Evolutionary conservation across 1,140 invertebrate genomes (phyloP).

Genomic region (Diploscapter pachys): DNA sequence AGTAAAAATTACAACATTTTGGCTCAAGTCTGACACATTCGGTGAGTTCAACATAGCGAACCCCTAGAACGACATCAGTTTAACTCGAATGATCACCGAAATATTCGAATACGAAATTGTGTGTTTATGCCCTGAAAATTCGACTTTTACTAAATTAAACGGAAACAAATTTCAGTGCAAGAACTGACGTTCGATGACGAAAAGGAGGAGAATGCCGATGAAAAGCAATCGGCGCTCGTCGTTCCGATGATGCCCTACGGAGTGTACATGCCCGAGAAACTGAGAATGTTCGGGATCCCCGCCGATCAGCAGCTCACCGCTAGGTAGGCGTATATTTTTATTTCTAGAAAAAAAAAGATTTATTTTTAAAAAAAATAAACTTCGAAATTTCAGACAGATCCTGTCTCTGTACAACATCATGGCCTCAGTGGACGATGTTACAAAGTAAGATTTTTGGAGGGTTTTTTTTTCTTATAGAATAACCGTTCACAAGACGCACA

Average conservation of each 20-base stretch:
- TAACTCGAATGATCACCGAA: too few species aligned
- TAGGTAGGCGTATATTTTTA: neutral
- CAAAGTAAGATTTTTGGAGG: neutral
- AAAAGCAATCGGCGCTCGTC: conserved; percentile 22
- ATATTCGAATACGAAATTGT: neutral
- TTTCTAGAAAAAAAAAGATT: too few species aligned
- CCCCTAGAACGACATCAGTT: too few species aligned
- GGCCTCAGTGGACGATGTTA: conserved; percentile 15
- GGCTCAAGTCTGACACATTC: too few species aligned
- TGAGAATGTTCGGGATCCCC: conserved; percentile 57
- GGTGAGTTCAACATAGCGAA: too few species aligned
- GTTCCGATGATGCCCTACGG: conserved; percentile 52
- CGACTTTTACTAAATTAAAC: too few species aligned
- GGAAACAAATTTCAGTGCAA: too few species aligned
- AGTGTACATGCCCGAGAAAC: conserved; percentile 56
- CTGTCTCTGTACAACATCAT: conserved; percentile 48
- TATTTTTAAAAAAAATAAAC: too few species aligned
- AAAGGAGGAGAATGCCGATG: conserved; percentile 8
- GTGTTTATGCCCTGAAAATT: too few species aligned
- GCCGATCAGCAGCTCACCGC: conserved; percentile 57
- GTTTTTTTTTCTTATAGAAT: neutral
- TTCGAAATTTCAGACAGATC: conserved; percentile 34
- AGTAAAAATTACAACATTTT: too few species aligned
- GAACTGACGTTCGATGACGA: neutral
- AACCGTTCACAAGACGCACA: too few species aligned